phyloP scores from a whole-genome alignment of 2,888 invertebrate species.

The Brachyptera putata region DNA sequence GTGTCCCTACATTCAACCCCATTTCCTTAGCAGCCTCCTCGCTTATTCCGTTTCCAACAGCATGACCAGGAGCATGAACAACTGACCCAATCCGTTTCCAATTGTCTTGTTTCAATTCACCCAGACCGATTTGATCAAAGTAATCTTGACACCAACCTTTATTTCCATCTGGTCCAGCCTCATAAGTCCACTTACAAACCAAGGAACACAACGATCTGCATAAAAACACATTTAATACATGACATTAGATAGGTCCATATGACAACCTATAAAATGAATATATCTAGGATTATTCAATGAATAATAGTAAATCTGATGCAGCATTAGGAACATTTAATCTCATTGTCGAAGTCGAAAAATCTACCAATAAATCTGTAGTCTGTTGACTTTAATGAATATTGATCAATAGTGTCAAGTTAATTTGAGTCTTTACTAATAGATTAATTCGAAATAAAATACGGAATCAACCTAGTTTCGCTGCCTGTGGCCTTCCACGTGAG shows the following conservation, averaged over 20 bases:
- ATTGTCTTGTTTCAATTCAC: constrained; percentile 63
- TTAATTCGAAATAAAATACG: too few species aligned
- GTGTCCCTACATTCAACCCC: constrained; percentile 64
- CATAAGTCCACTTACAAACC: constrained; percentile 93
- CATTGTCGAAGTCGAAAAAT: too few species aligned
- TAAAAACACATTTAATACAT: too few species aligned
- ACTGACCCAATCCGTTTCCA: constrained; percentile 63
- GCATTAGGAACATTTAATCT: too few species aligned
- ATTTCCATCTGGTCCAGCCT: constrained; percentile 56
- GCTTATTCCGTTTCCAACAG: constrained; percentile 62
- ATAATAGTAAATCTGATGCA: too few species aligned
- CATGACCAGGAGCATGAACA: constrained; percentile 67
- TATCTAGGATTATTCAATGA: too few species aligned
- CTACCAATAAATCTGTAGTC: too few species aligned
- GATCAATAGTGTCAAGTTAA: too few species aligned
- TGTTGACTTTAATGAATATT: too few species aligned
- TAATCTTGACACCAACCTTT: constrained; percentile 70
- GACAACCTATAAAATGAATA: too few species aligned
- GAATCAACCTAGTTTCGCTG: constrained; percentile 62
- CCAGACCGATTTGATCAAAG: constrained; percentile 66
- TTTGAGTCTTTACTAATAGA: too few species aligned
- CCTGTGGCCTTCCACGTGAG: constrained; percentile 89
- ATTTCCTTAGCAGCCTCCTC: constrained; percentile 61
- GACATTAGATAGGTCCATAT: too few species aligned
- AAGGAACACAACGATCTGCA: constrained; percentile 83